These are phyloP conservation scores for Drosophila nasuta DNA, from an alignment of 1,140 invertebrate species.

Conservation along the genomic window DNA sequence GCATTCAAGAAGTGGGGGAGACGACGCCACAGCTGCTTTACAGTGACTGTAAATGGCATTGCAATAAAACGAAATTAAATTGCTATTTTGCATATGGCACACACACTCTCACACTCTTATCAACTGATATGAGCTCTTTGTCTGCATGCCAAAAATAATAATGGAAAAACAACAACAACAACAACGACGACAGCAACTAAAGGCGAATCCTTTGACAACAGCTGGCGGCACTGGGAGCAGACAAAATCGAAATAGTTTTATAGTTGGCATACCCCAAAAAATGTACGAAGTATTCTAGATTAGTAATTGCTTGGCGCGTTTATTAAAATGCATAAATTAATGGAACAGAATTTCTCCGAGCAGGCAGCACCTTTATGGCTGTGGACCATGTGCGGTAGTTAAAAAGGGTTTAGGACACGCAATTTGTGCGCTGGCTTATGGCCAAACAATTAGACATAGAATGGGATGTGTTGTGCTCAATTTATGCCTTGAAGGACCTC, in stretches of 20 bases:
- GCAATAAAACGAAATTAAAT: constrained; percentile 83
- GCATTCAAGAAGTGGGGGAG: constrained; percentile 21
- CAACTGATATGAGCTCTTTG: constrained; percentile 68
- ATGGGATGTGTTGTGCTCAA: not conserved
- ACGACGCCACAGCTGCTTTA: constrained; percentile 62
- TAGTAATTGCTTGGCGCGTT: constrained; percentile 70
- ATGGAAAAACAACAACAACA: constrained; percentile 37
- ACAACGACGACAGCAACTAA: not conserved
- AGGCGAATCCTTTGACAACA: constrained; percentile 75
- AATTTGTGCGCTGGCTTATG: constrained; percentile 63
- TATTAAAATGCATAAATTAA: constrained; percentile 84
- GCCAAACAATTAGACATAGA: constrained; percentile 66
- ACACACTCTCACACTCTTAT: constrained; percentile 29
- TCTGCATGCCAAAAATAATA: constrained; percentile 62
- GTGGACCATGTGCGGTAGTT: constrained; percentile 56
- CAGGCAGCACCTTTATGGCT: constrained; percentile 55
- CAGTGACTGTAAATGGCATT: constrained; percentile 78
- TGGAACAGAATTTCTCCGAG: constrained; percentile 37
- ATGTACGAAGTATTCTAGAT: constrained; percentile 12
- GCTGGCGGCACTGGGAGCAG: constrained; percentile 42
- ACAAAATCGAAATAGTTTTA: constrained; percentile 65
- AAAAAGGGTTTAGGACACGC: constrained; percentile 57
- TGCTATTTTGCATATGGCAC: constrained; percentile 77
- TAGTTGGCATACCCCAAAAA: constrained; percentile 27
- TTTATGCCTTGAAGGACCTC: constrained; percentile 21